These are phyloP conservation scores for Pseudomyrmex dendroicus DNA, from an alignment of 1,140 invertebrate species.

Conservation along the genomic window DNA sequence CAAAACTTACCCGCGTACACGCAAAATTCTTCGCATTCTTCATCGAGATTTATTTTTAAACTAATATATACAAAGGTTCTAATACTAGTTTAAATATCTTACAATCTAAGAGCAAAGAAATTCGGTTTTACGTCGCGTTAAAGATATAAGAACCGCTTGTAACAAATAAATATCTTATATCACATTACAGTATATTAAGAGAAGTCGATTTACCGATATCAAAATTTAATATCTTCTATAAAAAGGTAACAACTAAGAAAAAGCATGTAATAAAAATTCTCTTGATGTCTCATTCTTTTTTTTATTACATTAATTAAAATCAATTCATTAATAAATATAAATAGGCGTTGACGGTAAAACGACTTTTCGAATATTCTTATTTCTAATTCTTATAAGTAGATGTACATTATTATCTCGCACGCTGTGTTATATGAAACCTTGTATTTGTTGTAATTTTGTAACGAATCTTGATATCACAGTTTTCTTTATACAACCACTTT, in stretches of 20 bases:
- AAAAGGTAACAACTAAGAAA: too few species aligned
- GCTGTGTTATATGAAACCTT: not conserved
- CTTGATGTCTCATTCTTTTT: not conserved
- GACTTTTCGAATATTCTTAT: conserved; percentile 29
- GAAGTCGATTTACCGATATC: conserved; percentile 36
- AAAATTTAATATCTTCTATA: too few species aligned
- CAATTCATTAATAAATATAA: not conserved
- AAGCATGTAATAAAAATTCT: not conserved
- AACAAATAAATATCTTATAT: not conserved
- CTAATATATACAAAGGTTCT: too few species aligned
- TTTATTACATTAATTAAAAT: conserved; percentile 8
- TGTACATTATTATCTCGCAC: conserved; percentile 18
- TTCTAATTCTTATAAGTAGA: conserved; percentile 33
- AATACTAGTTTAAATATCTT: too few species aligned
- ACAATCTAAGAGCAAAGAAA: too few species aligned
- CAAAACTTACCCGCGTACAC: conserved; percentile 65
- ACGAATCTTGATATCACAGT: not conserved
- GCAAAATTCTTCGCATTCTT: conserved; percentile 49
- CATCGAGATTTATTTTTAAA: too few species aligned
- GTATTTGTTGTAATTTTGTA: not conserved
- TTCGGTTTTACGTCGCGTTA: too few species aligned
- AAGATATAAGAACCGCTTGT: not conserved
- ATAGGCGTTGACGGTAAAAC: conserved; percentile 27
- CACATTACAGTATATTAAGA: not conserved
- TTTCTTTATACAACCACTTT: too few species aligned